Base-by-base conservation (phyloP, 2,113 vertebrate species). In the Oncorhynchus nerka region DNA sequence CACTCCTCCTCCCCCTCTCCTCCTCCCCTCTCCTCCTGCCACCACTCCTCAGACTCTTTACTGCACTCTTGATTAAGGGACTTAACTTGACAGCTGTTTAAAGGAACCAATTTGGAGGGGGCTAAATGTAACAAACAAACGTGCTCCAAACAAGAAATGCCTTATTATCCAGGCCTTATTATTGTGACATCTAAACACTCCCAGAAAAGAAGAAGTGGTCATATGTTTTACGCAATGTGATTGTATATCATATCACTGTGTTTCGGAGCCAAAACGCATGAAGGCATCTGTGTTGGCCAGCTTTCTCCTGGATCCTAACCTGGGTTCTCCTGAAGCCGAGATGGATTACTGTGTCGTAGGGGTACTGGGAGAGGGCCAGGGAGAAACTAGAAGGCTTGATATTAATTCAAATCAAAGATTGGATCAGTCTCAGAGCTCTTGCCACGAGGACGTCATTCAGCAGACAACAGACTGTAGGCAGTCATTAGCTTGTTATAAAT, bases 351-450 rank as follows among this genome's bases (percentile, higher is more conserved):
- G 73, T 45, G 59, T 22, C 24, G 55, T 62, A 24, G n/a, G n/a
- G 22, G 55, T n/a, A 48, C 15, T 70, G 68, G 68, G 8, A 68
- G 39, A 15, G 32, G 70, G n/a, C 9, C 75, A 75, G 77, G 45
- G 70, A 75, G 74, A 57, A 73, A 6, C 8, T 61, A 86, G 75
- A 67, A 61, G 74, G 66, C 55, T 72, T 45, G 62, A 72, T 69
- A 69, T 69, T 77, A 74, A 84, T 86, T 81, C 49, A 83, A 84
- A 80, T 85, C 77, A 69, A 79, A 83, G 82, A 48, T 45, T 67
- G 11, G 77, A 84, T 89, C 84, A 78, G 73, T 19, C 48, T 28
- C 74, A 69, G 69, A 71, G 24, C 49, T 7, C 0, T 69, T 70
- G 82, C 67, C 0, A 24, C 2, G 45, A 75, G 30, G 51, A 74